These are phyloP conservation scores for Mythimna loreyi DNA, from an alignment of 2,888 invertebrate species.

Conservation along the genomic window DNA sequence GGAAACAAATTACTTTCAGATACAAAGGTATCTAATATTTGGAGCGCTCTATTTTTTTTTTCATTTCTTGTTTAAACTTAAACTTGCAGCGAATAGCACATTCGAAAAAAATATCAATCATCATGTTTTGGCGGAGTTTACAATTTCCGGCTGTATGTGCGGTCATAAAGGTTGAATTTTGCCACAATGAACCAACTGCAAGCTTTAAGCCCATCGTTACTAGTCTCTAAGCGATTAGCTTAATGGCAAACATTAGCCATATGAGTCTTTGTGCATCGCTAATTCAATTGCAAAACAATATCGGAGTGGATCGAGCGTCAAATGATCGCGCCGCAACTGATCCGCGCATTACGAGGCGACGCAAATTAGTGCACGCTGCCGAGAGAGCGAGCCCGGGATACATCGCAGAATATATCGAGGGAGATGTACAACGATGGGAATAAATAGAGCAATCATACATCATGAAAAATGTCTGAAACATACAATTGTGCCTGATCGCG, in stretches of 20 bases:
- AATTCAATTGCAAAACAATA: conserved; percentile 50
- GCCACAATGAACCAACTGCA: too few species aligned
- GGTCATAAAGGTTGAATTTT: too few species aligned
- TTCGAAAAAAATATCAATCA: neutral
- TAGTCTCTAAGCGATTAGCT: conserved; percentile 12
- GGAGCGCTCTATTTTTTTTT: neutral
- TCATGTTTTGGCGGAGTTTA: neutral
- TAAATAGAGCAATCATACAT: conserved; percentile 9
- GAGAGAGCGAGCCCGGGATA: neutral
- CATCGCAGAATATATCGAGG: neutral
- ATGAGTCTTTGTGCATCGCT: conserved; percentile 17
- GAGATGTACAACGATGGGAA: neutral
- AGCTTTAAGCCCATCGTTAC: neutral
- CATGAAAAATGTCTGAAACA: neutral
- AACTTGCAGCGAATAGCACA: neutral
- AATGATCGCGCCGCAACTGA: conserved; percentile 55
- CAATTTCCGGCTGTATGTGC: neutral
- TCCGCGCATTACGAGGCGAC: conserved; percentile 34
- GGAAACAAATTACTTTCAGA: neutral
- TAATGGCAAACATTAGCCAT: conserved; percentile 1
- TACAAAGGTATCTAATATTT: neutral
- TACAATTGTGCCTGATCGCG: conserved; percentile 3
- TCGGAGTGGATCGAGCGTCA: conserved; percentile 18
- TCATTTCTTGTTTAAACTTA: neutral
- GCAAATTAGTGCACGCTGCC: conserved; percentile 20